Conservation (phyloP, 2,113 vertebrate genomes). For the Peromyscus leucopus region DNA sequence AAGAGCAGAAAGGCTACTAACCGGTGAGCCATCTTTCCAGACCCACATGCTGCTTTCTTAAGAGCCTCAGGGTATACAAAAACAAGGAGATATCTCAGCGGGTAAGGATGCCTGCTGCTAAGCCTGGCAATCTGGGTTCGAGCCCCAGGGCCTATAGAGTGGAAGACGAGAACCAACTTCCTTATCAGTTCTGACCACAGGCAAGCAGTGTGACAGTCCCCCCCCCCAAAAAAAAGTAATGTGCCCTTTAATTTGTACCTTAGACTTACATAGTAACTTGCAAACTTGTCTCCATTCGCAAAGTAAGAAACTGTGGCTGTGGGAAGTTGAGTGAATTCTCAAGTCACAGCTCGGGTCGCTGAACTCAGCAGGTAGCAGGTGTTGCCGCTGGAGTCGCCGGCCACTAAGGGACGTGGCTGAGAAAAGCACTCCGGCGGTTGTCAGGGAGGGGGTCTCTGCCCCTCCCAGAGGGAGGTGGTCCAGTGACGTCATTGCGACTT, state of each 20-base stretch:
- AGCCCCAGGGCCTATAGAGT: neutral
- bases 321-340: neutral
- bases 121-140: neutral
- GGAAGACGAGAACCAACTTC: neutral
- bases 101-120: neutral
- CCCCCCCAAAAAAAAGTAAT: neutral
- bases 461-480: constrained; percentile 78
- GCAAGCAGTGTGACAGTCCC: neutral
- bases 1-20: neutral
- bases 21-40: neutral
- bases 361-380: neutral
- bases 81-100: neutral
- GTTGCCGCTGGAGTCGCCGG: neutral
- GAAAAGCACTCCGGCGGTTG: neutral
- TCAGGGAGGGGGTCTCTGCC: constrained; percentile 71
- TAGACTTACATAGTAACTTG: neutral
- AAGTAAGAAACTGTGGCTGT: neutral
- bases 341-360: neutral
- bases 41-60: neutral
- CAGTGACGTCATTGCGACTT: constrained; percentile 79
- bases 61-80: neutral
- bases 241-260: neutral
- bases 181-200: neutral
- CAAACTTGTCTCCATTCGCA: neutral
- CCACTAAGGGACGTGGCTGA: neutral